A percentile compares a stretch with the other conserved stretches of the same genome.
phyloP scores from a whole-genome alignment of 2,888 invertebrate genomes.

The Drosophila niveifrons region DNA sequence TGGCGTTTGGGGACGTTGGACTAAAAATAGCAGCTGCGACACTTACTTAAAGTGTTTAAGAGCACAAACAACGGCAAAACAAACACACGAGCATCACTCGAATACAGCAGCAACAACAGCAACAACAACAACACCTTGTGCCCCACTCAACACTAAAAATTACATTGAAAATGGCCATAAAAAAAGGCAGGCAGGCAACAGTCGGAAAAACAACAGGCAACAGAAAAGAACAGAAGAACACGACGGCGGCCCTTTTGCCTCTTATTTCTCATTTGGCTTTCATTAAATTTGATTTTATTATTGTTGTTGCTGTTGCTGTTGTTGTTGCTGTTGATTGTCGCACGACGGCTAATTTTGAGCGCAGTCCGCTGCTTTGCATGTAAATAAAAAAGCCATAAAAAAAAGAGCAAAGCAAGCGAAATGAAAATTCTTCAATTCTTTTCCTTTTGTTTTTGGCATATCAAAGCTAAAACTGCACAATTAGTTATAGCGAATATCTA shows the following conservation, averaged over 20 bases:
- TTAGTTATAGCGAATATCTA: slow-evolving; percentile 37
- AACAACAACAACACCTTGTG: slow-evolving; percentile 65
- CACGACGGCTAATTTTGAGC: slow-evolving; percentile 60
- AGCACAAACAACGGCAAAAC: slow-evolving; percentile 45
- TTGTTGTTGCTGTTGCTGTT: slow-evolving; percentile 32
- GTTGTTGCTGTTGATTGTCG: slow-evolving; percentile 56
- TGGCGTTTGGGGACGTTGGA: slow-evolving; percentile 22
- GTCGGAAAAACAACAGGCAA: slow-evolving; percentile 15
- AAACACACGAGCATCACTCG: slow-evolving; percentile 16
- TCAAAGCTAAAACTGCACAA: slow-evolving; percentile 46
- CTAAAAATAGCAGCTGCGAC: slow-evolving; percentile 67
- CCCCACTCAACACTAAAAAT: slow-evolving; percentile 73
- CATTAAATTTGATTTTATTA: slow-evolving; percentile 74
- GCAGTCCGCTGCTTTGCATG: slow-evolving; percentile 51
- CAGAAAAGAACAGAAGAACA: background rate
- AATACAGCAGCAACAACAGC: slow-evolving; percentile 17
- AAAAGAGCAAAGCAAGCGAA: slow-evolving; percentile 30
- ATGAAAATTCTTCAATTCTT: slow-evolving; percentile 41
- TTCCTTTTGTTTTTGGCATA: background rate
- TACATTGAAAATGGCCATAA: slow-evolving; percentile 74
- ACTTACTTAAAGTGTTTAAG: slow-evolving; percentile 75
- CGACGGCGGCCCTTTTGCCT: slow-evolving; percentile 46
- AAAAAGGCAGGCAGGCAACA: slow-evolving; percentile 43
- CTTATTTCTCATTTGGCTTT: slow-evolving; percentile 66
- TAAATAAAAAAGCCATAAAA: slow-evolving; percentile 69